Base-by-base conservation (phyloP, 2,888 invertebrate genomes). In the Mythimna pallens region DNA sequence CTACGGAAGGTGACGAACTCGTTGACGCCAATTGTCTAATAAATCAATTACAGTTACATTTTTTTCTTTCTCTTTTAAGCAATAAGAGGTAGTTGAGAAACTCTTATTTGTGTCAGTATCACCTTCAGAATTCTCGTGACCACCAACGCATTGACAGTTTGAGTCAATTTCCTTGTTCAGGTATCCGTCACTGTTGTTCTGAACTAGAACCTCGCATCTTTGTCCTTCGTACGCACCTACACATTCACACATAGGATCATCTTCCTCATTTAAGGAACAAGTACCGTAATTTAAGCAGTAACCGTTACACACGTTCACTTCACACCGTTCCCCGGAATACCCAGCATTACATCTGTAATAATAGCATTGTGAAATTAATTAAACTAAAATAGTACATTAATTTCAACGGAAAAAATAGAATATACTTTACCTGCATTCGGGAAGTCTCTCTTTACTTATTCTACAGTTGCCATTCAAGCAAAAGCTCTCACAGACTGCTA, bases 321-420 rank as follows among this genome's bases (percentile, higher is more conserved):
- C 54, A 22, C 67, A 70, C 5, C 54, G 30, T 10, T 8, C n/a
- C 1, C 69, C 69, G 54, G 54, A 12, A 25, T 54, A 54, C 14
- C 55, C 25, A 55, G 55, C 25, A 55, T 12, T 55, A 55, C 55
- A 55, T 25, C 55, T 6, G 22, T 12, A 65, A 55, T 43, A n/a
- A 30, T 9, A 14, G 6, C n/a, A 43, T 43, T 34, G 30, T 50
- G n/a, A 34, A 34, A 64, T n/a, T n/a, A n/a, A n/a, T n/a, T n/a
- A n/a, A n/a, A n/a, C n/a, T n/a, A n/a, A n/a, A n/a, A 52, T 20
- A 25, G 22, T 25, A 55, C 54, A 43, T 17, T 14, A 17, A 17
- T 17, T 5, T 6, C 17, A 47, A 47, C 5, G 14, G 47, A 47
- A 50, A 3, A n/a, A 50, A 47, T 47, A 47, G 17, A 47, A 47